Evolutionary conservation across 92 coral and sea anemone species (phyloP), one percentile per base, ranked within the genome.

Genomic region (Palythoa grandiflora): DNA sequence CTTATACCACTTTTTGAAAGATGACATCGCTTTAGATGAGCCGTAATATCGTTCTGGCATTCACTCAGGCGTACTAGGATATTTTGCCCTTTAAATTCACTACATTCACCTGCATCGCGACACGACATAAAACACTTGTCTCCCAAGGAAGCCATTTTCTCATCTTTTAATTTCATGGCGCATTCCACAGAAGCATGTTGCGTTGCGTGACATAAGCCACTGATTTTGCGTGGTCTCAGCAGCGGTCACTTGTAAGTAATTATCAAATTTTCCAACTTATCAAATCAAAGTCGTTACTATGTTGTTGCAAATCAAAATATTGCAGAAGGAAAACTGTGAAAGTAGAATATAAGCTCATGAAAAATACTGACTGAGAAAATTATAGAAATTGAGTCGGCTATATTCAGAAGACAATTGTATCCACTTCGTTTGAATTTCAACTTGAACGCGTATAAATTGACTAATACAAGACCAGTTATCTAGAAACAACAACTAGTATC

Each of bases 1-100:
- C 77, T 10, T 48, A 81, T 40, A 68, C 52, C 61, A 72, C 85
- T 91, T 59, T 68, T 84, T 38, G 94, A 77, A 66, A 88, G 88
- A 60, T 88, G 89, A 40, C 44, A 91, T 78, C 87, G 88, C 36
- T 77, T 28, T 28, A 28, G 28, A 28, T 28, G 28, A 28, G 28
- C 28, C 28, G 28, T 28, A 28, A 28, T 28, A 75, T 91, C 89
- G 38, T 63, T 21, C 38, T 38, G 57, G 77, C 93, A 88, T 75
- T 70, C 88, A 50, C 57, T 66, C 19, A 87, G 28, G 28, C 28
- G 28, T 28, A 28, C 28, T 28, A 28, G 28, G 28, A 28, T 28
- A 28, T 28, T 28, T 28, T 28, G 28, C 28, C 28, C 28, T 28
- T 28, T 28, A 28, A 28, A 28, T 28, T 28, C 28, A 28, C 28